Evolutionary conservation across 2,113 vertebrate species (phyloP).

Genomic region (Protobothrops mucrosquamatus): DNA sequence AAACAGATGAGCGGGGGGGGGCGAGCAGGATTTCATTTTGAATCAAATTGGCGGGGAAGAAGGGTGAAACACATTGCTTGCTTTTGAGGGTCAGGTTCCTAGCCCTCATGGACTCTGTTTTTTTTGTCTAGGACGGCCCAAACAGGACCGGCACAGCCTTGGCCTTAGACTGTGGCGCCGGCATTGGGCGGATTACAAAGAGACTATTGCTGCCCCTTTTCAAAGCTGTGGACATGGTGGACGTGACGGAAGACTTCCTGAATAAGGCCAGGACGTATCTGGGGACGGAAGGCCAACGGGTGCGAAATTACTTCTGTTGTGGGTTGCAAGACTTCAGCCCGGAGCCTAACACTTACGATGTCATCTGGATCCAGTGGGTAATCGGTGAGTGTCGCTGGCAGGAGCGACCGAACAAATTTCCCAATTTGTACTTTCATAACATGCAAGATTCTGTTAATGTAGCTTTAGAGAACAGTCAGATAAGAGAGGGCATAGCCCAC

Average conservation of each 20-base stretch:
- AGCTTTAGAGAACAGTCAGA: background rate
- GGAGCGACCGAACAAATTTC: background rate
- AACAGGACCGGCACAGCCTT: constrained; percentile 76
- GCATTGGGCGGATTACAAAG: constrained; percentile 94
- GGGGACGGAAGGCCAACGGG: constrained; percentile 83
- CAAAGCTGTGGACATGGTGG: constrained; percentile 89
- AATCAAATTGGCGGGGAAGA: too few species aligned
- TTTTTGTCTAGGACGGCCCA: constrained; percentile 77
- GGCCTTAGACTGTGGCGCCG: constrained; percentile 93
- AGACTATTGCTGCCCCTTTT: constrained; percentile 90
- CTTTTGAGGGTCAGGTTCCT: background rate
- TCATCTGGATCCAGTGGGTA: constrained; percentile 99
- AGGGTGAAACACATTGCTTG: background rate
- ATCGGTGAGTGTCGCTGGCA: constrained; percentile 78
- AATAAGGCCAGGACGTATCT: constrained; percentile 87
- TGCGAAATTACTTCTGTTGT: constrained; percentile 86
- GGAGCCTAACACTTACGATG: constrained; percentile 80
- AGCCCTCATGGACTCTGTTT: background rate
- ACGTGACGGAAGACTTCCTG: constrained; percentile 91
- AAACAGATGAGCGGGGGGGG: too few species aligned
- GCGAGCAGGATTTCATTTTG: too few species aligned
- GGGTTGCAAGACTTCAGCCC: constrained; percentile 94
- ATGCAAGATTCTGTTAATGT: background rate
- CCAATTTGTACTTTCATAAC: background rate
- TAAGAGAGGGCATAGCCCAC: background rate